phyloP scores from a whole-genome alignment of 2,888 invertebrate genomes.

The Tipula vernalis region DNA sequence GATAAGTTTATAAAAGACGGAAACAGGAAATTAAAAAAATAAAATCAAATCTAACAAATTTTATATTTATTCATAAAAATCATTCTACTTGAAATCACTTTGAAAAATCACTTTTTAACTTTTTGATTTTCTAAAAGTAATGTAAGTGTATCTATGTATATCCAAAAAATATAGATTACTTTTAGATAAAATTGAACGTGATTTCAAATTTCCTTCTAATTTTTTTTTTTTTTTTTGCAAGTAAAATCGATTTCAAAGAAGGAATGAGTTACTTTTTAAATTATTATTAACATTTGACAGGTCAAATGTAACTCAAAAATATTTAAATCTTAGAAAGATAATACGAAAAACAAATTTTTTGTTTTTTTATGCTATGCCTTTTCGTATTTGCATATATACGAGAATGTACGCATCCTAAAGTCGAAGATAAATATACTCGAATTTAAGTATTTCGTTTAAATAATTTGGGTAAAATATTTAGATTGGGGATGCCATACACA shows the following conservation, averaged over 20 bases:
- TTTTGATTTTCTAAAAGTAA: not conserved
- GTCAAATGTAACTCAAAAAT: not conserved
- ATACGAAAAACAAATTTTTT: not conserved
- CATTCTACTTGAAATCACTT: not conserved
- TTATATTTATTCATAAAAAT: not conserved
- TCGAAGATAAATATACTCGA: not conserved
- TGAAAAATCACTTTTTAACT: not conserved
- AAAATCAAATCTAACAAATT: not conserved
- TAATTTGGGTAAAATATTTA: not conserved
- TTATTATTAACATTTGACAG: not conserved
- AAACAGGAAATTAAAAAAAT: not conserved
- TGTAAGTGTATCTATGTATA: too few species aligned
- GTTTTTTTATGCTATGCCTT: not conserved
- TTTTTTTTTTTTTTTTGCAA: not conserved
- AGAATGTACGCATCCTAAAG: not conserved
- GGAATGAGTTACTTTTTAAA: not conserved
- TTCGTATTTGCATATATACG: not conserved
- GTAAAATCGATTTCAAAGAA: not conserved
- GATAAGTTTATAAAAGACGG: not conserved
- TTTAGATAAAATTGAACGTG: not conserved
- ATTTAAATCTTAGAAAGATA: not conserved
- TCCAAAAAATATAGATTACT: not conserved
- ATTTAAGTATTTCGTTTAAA: not conserved
- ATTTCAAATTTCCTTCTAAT: not conserved
- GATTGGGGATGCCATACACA: not conserved